Conservation (phyloP, 2,888 invertebrate species). For the Eupeodes luniger region DNA sequence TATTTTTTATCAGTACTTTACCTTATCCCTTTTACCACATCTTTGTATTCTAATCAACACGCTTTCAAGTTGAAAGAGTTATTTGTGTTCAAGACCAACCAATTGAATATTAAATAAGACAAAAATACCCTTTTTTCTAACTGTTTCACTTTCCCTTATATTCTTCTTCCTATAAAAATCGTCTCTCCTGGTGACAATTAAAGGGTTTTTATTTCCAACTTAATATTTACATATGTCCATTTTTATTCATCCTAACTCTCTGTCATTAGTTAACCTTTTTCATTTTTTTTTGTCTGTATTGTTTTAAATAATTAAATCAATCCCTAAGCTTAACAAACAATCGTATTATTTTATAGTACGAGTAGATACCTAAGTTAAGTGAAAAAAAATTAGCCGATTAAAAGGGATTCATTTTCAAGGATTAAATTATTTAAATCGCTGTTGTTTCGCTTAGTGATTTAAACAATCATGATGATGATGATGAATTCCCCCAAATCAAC, state of each 20-base stretch:
- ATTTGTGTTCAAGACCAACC: no score
- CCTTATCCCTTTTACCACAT: no score
- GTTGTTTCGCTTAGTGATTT: conserved; percentile 15
- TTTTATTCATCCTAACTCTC: background rate
- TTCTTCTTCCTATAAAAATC: background rate
- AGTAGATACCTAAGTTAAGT: conserved; percentile 1
- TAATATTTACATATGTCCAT: background rate
- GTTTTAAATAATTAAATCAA: conserved; percentile 5
- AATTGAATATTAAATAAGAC: no score
- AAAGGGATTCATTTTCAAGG: background rate
- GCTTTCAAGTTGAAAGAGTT: no score
- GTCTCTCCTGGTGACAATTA: background rate
- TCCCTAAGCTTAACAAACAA: background rate
- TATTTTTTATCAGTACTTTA: no score
- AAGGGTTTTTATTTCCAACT: background rate
- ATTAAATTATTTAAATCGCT: conserved; percentile 18
- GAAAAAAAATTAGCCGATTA: background rate
- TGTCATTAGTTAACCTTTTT: background rate
- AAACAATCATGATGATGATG: background rate
- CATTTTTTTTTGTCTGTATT: no score
- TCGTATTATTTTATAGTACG: background rate
- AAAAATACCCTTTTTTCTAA: background rate
- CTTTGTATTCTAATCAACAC: no score
- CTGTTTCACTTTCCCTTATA: background rate
- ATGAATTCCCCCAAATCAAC: background rate